These are phyloP conservation scores for Pipistrellus nathusii DNA, from an alignment of 2,797 vertebrate species.

Conservation along the genomic window DNA sequence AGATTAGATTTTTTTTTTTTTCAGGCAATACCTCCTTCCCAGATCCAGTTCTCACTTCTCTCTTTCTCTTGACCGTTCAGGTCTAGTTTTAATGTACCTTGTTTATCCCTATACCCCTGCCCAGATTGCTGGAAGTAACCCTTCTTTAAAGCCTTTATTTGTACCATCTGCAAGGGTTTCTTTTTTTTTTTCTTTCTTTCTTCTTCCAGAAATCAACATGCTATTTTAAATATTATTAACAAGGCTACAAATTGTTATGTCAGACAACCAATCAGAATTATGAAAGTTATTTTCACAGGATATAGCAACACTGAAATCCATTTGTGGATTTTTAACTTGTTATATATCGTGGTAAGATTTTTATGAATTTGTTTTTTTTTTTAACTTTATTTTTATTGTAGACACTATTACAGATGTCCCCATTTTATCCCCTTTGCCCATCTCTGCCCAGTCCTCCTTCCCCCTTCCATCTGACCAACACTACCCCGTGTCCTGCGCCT, in stretches of 20 bases:
- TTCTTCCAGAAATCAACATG: slow-evolving; percentile 9
- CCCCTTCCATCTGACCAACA: not conserved
- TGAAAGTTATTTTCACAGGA: slow-evolving; percentile 42
- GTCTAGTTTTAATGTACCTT: not conserved
- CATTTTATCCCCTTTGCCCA: not conserved
- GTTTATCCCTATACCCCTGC: not conserved
- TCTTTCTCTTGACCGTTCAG: slow-evolving; percentile 12
- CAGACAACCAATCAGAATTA: slow-evolving; percentile 1
- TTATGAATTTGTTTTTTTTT: not conserved
- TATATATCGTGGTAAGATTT: not conserved
- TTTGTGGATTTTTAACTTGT: not conserved
- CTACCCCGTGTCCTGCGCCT: too few relatives aligned
- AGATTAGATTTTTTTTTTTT: not conserved
- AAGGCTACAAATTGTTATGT: not conserved
- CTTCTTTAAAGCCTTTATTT: slow-evolving; percentile 33
- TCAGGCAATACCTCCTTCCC: not conserved
- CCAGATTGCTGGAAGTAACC: not conserved
- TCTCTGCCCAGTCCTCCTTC: not conserved
- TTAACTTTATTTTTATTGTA: not conserved
- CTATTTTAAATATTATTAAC: slow-evolving; percentile 34
- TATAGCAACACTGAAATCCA: slow-evolving; percentile 28
- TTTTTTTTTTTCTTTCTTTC: not conserved
- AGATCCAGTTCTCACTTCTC: not conserved
- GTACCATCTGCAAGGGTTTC: slow-evolving; percentile 15
- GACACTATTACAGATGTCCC: not conserved